phyloP scores from a whole-genome alignment of 53 echinoderm and acorn worm genomes.

The Paelopatides confundens region DNA sequence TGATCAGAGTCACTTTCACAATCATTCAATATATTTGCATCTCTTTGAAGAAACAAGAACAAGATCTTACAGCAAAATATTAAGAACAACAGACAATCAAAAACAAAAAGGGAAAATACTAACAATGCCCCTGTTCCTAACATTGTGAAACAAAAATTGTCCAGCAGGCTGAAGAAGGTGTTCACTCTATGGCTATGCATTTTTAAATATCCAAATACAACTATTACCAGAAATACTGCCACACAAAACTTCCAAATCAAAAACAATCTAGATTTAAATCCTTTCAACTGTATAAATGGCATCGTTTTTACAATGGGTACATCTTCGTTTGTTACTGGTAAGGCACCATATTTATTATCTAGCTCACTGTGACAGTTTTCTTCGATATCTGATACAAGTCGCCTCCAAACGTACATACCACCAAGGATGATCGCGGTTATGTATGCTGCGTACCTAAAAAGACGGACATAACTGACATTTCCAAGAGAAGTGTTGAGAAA shows the following conservation, averaged over 20 bases:
- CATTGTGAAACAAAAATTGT: constrained; percentile 13
- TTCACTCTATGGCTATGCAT: background rate
- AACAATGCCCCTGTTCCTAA: constrained; percentile 8
- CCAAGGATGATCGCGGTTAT: background rate
- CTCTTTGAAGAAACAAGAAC: background rate
- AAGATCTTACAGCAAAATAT: background rate
- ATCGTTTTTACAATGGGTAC: background rate
- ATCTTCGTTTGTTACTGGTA: background rate
- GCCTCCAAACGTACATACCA: constrained; percentile 18
- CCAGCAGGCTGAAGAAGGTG: constrained; percentile 8
- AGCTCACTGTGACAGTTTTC: background rate
- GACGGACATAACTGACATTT: background rate
- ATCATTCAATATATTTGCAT: background rate
- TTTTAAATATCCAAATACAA: background rate
- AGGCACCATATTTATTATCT: background rate
- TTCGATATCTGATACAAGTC: constrained; percentile 8
- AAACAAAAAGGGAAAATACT: background rate
- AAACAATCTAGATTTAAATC: background rate
- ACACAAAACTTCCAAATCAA: background rate
- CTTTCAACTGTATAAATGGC: background rate
- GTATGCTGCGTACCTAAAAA: background rate
- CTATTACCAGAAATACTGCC: background rate
- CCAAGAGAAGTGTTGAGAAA: background rate
- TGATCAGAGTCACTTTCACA: background rate
- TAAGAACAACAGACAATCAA: background rate